phyloP scores from a whole-genome alignment of 2,797 vertebrate species.

The Myotis planiceps region DNA sequence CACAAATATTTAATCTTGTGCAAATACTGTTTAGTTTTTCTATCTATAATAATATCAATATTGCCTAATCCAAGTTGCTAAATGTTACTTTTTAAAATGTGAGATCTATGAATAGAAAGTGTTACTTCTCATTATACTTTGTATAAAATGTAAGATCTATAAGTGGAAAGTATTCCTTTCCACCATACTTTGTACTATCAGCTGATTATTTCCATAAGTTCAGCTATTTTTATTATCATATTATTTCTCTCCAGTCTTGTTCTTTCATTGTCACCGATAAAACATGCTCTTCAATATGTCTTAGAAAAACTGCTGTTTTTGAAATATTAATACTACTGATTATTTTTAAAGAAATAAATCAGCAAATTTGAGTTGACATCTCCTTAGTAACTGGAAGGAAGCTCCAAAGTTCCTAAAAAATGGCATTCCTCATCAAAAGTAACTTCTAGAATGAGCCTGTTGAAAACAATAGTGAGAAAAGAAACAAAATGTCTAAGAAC shows the following conservation, averaged over 20 bases:
- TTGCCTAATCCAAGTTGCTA: background rate
- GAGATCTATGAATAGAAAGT: background rate
- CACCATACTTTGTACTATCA: background rate
- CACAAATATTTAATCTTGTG: background rate
- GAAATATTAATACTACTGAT: background rate
- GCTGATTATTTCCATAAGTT: background rate
- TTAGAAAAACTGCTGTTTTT: background rate
- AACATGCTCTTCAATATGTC: background rate
- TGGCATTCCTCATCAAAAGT: background rate
- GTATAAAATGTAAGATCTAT: background rate
- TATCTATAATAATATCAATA: background rate
- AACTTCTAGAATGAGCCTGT: background rate
- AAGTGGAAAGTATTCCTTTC: background rate
- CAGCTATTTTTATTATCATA: background rate
- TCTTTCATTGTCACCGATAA: background rate
- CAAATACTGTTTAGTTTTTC: background rate
- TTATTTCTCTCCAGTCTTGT: background rate
- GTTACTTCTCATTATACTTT: background rate
- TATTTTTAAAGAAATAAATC: constrained; percentile 20
- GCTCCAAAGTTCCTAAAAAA: background rate
- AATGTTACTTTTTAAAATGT: background rate
- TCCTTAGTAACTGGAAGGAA: background rate
- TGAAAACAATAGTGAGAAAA: background rate
- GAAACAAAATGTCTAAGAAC: background rate
- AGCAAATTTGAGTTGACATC: background rate